Evolutionary conservation across 1,140 invertebrate genomes (phyloP).

Genomic region (Carposina sasakii): DNA sequence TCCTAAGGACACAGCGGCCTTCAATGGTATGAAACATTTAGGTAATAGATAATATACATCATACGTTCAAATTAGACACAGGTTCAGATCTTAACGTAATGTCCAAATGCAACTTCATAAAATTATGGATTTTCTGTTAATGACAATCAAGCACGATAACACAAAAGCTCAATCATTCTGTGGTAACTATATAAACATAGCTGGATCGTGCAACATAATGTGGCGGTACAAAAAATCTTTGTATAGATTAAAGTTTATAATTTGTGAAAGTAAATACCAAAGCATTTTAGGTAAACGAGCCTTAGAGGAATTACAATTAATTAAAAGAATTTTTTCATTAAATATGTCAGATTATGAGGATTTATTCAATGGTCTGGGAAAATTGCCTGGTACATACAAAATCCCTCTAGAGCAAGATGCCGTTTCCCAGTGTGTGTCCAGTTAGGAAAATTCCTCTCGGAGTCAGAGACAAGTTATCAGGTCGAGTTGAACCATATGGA

Average conservation of each 20-base stretch:
- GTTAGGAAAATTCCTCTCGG: constrained; percentile 1
- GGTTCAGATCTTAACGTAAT: constrained; percentile 2
- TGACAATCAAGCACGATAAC: not conserved
- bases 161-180: constrained; percentile 1
- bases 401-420: not conserved
- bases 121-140: not conserved
- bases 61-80: constrained; percentile 5
- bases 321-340: not conserved
- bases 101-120: not conserved
- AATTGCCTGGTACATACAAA: not conserved
- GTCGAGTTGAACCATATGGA: constrained; percentile 1
- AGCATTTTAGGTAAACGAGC: constrained; percentile 4
- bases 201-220: not conserved
- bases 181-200: not conserved
- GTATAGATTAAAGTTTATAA: not conserved
- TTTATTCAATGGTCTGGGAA: constrained; percentile 2
- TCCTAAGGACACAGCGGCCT: not conserved
- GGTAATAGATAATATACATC: not conserved
- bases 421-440: not conserved
- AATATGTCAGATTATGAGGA: not conserved
- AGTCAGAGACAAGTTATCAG: not conserved
- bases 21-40: constrained; percentile 2
- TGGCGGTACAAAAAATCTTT: not conserved
- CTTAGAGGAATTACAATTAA: not conserved
- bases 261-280: not conserved